Base-by-base conservation (phyloP, 2,888 invertebrate genomes). In the Neoscelio sp. region DNA sequence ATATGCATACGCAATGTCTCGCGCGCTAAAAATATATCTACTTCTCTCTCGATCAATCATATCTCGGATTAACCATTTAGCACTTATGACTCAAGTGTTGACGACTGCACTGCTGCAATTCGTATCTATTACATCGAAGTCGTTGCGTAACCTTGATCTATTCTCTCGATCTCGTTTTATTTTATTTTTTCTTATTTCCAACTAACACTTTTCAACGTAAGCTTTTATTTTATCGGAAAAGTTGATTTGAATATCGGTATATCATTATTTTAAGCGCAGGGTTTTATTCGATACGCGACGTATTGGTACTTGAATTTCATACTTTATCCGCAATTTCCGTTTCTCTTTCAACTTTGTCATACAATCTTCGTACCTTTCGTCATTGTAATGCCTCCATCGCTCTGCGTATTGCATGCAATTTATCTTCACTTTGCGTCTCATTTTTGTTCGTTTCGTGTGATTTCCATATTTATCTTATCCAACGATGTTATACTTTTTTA, bases 1-100 rank as follows among this genome's bases (percentile, higher is more conserved):
- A 71, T 62, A 54, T 62, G 71, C 42, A 12, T 13, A 44, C 17
- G 48, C 68, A 54, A 52, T 71, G 62, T 54, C 28, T 10, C 28
- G 18, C 28, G 28, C 23, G 18, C 70, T 58, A 70, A 70, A 70
- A 70, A 58, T 58, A 58, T 12, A 3, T 17, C 23, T 17, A 10
- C 4, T 13, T 40, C 8, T 30, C 28, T 12, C 40, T 26, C 28
- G 33, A 67, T 67, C 54, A 54, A 67, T 67, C 67, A 54, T 44
- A 44, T 20, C 26, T 2, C 12, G 15, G 18, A 67, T 67, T 44
- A 54, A 44, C 26, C 2, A 28, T 38, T 56, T 44, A 40, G 12
- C 46, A 17, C 18, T 50, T 20, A 28, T 52, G 52, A 65, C 52
- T 65, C 52, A 52, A 52, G 40, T 52, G 40, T 30, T 65, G 40